These are phyloP conservation scores for Anastrepha obliqua DNA, from an alignment of 1,140 invertebrate species.

Conservation along the genomic window DNA sequence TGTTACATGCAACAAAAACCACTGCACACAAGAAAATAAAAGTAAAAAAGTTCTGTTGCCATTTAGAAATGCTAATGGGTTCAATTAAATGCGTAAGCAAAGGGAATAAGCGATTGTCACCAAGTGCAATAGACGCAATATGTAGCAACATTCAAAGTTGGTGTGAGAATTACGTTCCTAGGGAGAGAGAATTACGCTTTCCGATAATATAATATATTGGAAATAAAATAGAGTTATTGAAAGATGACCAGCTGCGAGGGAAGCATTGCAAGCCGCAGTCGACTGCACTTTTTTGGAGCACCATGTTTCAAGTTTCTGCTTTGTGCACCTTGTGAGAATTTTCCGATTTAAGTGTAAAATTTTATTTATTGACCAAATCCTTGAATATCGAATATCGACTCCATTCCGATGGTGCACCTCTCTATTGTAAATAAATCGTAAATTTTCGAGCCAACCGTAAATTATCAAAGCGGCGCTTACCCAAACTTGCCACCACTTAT, in stretches of 20 bases:
- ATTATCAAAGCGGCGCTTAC: conserved; percentile 64
- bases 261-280: no score
- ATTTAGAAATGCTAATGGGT: conserved; percentile 71
- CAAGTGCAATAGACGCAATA: neutral
- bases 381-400: neutral
- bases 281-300: no score
- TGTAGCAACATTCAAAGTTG: neutral
- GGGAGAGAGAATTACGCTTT: no score
- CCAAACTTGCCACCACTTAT: conserved; percentile 57
- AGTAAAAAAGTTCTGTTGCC: conserved; percentile 57
- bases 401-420: conserved; percentile 56
- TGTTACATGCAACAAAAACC: neutral
- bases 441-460: conserved; percentile 60
- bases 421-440: conserved; percentile 55
- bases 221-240: neutral
- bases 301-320: neutral
- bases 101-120: conserved; percentile 62
- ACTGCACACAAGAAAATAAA: neutral
- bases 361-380: conserved; percentile 71
- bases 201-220: neutral
- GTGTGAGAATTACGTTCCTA: neutral
- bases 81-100: conserved; percentile 66
- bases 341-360: conserved; percentile 70
- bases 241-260: neutral
- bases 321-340: conserved; percentile 52